Evolutionary conservation across 2,888 invertebrate species (phyloP).

Genomic region (Nowickia ferox): DNA sequence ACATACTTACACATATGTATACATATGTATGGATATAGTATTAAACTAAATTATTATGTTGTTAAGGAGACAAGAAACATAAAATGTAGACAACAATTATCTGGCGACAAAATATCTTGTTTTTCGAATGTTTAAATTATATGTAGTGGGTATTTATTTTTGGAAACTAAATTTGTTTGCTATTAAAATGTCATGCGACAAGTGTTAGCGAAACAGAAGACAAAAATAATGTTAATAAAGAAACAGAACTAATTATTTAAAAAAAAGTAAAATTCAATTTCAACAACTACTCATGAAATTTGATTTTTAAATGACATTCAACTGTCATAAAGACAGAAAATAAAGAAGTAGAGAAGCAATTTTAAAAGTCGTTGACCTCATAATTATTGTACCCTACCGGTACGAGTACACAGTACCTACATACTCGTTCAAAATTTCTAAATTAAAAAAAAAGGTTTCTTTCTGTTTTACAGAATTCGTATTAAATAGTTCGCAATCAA

Average conservation of each 20-base stretch:
- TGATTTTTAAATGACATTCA: neutral
- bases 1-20: neutral
- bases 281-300: neutral
- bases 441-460: constrained; percentile 2
- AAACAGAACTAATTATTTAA: neutral
- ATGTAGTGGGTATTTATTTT: constrained; percentile 37
- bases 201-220: constrained; percentile 2
- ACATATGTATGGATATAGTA: neutral
- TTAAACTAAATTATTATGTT: constrained; percentile 31
- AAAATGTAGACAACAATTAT: neutral
- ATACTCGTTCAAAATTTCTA: constrained; percentile 1
- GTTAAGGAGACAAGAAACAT: constrained; percentile 40
- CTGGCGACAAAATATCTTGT: constrained; percentile 47
- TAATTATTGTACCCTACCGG: neutral
- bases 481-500: constrained; percentile 14
- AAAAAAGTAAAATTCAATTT: neutral
- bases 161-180: constrained; percentile 52
- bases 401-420: too few relatives aligned
- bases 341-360: neutral
- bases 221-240: neutral
- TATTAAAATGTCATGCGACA: constrained; percentile 45
- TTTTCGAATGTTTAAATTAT: constrained; percentile 39
- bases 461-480: neutral
- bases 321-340: neutral
- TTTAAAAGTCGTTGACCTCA: constrained; percentile 1